A percentile compares a stretch with the other conserved stretches of the same genome.
phyloP scores from a whole-genome alignment of 2,113 vertebrate species.

The Labrus mixtus region DNA sequence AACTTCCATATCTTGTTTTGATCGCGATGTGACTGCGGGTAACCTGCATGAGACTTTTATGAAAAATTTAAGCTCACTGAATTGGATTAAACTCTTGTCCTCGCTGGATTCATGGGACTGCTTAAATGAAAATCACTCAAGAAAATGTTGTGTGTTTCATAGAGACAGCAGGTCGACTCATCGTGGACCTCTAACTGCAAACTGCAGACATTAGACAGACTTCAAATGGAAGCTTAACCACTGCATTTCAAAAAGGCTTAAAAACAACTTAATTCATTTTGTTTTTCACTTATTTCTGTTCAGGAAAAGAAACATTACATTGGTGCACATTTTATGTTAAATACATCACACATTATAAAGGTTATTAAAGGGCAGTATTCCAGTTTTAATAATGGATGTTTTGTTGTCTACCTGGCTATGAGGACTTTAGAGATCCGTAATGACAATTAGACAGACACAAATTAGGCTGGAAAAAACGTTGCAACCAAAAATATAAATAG shows the following conservation, averaged over 20 bases:
- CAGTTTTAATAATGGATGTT: background rate
- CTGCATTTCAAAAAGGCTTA: conserved; percentile 32
- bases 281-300: conserved; percentile 19
- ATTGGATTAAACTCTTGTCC: conserved; percentile 66
- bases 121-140: conserved; percentile 60
- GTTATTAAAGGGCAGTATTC: background rate
- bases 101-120: conserved; percentile 40
- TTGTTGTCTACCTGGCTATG: background rate
- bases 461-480: background rate
- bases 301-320: background rate
- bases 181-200: conserved; percentile 37
- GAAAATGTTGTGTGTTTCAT: conserved; percentile 47
- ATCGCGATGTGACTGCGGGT: conserved; percentile 55
- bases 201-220: conserved; percentile 31
- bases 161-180: conserved; percentile 40
- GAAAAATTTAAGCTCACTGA: conserved; percentile 54
- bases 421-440: background rate
- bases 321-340: background rate
- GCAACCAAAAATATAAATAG: no score
- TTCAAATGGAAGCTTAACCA: conserved; percentile 43
- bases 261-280: conserved; percentile 51
- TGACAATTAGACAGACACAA: background rate
- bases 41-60: conserved; percentile 50
- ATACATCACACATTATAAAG: background rate
- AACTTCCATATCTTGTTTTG: conserved; percentile 75